These are phyloP conservation scores for Limnephilus lunatus DNA, from an alignment of 2,888 invertebrate genomes.

Conservation along the genomic window DNA sequence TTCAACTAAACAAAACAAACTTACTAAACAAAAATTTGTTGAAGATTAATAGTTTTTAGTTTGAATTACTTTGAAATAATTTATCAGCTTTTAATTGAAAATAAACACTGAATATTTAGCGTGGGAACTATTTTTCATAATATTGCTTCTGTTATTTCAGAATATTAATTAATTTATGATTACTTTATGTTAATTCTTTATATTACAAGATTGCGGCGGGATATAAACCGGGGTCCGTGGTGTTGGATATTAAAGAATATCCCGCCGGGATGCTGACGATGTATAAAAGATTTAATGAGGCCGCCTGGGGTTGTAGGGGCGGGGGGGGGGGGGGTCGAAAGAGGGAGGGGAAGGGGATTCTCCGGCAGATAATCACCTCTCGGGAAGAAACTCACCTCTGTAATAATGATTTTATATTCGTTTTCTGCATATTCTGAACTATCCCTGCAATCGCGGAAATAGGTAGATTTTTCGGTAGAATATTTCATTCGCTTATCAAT, in stretches of 20 bases:
- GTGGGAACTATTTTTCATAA: not conserved
- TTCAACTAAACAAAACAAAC: not conserved
- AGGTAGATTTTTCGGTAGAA: not conserved
- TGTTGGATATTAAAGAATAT: conserved; percentile 56
- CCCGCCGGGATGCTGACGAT: conserved; percentile 55
- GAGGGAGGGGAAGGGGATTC: not conserved
- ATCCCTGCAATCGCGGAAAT: not conserved
- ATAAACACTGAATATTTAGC: conserved; percentile 13
- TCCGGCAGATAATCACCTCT: conserved; percentile 57
- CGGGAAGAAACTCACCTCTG: conserved; percentile 42
- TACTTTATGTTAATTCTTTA: conserved; percentile 37
- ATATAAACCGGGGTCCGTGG: conserved; percentile 41
- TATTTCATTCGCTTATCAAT: not conserved
- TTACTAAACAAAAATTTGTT: not conserved
- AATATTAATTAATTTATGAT: conserved; percentile 37
- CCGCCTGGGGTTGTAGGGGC: not conserved
- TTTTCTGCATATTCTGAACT: not conserved
- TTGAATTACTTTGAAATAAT: not conserved
- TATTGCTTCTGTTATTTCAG: not conserved
- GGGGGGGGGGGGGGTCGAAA: conserved; percentile 24
- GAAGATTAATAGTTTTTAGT: not conserved
- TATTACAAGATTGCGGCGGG: conserved; percentile 25
- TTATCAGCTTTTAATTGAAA: not conserved
- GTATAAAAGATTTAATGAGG: conserved; percentile 65
- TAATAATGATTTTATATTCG: not conserved